phyloP scores from a whole-genome alignment of 1,140 invertebrate genomes.

The Eumeta japonica region DNA sequence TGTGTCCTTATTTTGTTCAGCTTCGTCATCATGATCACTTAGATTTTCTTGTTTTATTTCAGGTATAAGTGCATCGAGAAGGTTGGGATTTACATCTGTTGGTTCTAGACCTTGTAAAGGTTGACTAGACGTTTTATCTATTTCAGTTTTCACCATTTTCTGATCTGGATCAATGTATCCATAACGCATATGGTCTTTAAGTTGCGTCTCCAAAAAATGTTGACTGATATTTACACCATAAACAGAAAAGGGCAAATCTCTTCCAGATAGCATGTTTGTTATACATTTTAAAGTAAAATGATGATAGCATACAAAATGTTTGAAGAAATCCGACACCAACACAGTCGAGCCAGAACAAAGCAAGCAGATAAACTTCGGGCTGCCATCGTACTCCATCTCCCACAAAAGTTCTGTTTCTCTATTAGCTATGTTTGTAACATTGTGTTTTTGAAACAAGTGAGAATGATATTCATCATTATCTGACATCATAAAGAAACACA shows the following conservation, averaged over 20 bases:
- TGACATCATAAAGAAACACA: slow-evolving; percentile 44
- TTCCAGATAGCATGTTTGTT: slow-evolving; percentile 34
- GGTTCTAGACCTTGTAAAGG: no score
- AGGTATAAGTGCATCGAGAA: slow-evolving; percentile 21
- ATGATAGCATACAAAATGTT: slow-evolving; percentile 47
- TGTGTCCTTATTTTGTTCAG: slow-evolving; percentile 9
- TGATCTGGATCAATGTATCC: slow-evolving; percentile 37
- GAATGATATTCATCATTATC: slow-evolving; percentile 36
- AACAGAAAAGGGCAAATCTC: slow-evolving; percentile 36
- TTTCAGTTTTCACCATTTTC: slow-evolving; percentile 7
- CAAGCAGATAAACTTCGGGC: slow-evolving; percentile 32
- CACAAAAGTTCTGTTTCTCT: slow-evolving; percentile 36
- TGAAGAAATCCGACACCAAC: slow-evolving; percentile 29
- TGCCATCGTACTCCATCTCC: slow-evolving; percentile 31
- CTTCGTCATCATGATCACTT: slow-evolving; percentile 18
- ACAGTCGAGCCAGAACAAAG: slow-evolving; percentile 39
- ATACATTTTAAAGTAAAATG: slow-evolving; percentile 49
- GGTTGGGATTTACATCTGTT: slow-evolving; percentile 8
- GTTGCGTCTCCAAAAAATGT: slow-evolving; percentile 32
- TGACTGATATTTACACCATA: slow-evolving; percentile 40
- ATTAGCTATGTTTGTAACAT: slow-evolving; percentile 28
- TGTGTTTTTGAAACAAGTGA: slow-evolving; percentile 47
- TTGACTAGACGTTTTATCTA: no score
- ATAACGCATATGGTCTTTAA: slow-evolving; percentile 25
- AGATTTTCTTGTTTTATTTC: slow-evolving; percentile 36